phyloP scores from a whole-genome alignment of 1,140 invertebrate genomes.

The Meloidogyne hapla region DNA sequence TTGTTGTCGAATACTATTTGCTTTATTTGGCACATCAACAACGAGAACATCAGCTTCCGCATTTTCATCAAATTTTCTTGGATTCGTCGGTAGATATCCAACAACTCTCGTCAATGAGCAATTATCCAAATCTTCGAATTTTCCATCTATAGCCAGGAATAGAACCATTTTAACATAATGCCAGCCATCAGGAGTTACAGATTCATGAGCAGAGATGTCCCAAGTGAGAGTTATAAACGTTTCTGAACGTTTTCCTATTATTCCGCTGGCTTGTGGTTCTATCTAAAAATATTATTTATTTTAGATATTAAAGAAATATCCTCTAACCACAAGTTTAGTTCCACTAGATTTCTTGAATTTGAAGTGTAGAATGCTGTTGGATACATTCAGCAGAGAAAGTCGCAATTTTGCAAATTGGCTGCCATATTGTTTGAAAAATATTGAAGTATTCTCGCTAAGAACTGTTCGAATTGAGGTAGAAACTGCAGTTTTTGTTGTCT shows the following conservation, averaged over 20 bases:
- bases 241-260: slow-evolving; percentile 3
- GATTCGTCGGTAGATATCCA: background rate
- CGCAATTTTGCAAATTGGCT: background rate
- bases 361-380: slow-evolving; percentile 5
- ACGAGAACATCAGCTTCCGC: background rate
- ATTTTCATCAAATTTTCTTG: background rate
- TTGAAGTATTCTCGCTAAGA: background rate
- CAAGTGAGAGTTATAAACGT: background rate
- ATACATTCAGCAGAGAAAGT: background rate
- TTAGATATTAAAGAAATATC: background rate
- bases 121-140: slow-evolving; percentile 6
- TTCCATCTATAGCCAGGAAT: background rate
- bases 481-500: background rate
- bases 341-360: slow-evolving; percentile 5
- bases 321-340: background rate
- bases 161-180: background rate
- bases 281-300: background rate
- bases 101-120: slow-evolving; percentile 1
- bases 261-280: background rate
- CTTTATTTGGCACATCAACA: background rate
- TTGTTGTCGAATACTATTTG: background rate
- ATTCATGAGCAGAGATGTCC: background rate
- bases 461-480: background rate
- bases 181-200: background rate
- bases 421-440: background rate